Evolutionary conservation across 1,140 invertebrate species (phyloP).

Genomic region (Drosophila ananassae): DNA sequence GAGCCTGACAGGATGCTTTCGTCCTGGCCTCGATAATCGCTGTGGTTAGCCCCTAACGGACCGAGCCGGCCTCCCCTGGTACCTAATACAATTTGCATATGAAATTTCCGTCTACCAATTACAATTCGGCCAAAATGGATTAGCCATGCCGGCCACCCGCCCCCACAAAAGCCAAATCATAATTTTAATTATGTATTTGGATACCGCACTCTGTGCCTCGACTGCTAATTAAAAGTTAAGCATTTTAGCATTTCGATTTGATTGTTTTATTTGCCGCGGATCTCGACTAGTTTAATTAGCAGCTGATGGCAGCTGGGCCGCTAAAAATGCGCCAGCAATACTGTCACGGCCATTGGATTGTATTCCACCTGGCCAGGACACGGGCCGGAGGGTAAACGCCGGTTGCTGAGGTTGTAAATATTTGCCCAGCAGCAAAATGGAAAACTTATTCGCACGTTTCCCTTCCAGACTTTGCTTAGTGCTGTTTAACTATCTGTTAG

Average conservation of each 20-base stretch:
- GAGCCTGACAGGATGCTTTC: background rate
- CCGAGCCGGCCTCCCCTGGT: constrained; percentile 22
- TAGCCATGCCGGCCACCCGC: constrained; percentile 8
- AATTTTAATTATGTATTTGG: constrained; percentile 70
- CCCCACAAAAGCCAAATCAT: constrained; percentile 64
- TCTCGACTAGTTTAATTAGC: constrained; percentile 40
- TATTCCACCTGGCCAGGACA: constrained; percentile 6
- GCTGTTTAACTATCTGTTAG: constrained; percentile 62
- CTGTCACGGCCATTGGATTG: constrained; percentile 5
- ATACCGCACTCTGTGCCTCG: constrained; percentile 5
- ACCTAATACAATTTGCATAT: constrained; percentile 57
- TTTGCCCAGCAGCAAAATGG: constrained; percentile 59
- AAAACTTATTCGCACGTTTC: constrained; percentile 73
- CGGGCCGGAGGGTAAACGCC: constrained; percentile 16
- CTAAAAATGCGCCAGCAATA: background rate
- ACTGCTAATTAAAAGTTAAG: constrained; percentile 56
- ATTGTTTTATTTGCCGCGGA: constrained; percentile 33
- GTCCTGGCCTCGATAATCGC: constrained; percentile 61
- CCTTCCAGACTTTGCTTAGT: constrained; percentile 67
- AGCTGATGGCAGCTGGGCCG: constrained; percentile 7
- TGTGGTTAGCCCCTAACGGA: constrained; percentile 40
- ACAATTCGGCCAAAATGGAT: constrained; percentile 61
- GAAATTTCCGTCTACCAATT: constrained; percentile 64
- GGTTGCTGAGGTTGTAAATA: constrained; percentile 48
- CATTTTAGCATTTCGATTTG: constrained; percentile 35